Base-by-base conservation (phyloP, 2,113 vertebrate genomes). In the Xiphias gladius region DNA sequence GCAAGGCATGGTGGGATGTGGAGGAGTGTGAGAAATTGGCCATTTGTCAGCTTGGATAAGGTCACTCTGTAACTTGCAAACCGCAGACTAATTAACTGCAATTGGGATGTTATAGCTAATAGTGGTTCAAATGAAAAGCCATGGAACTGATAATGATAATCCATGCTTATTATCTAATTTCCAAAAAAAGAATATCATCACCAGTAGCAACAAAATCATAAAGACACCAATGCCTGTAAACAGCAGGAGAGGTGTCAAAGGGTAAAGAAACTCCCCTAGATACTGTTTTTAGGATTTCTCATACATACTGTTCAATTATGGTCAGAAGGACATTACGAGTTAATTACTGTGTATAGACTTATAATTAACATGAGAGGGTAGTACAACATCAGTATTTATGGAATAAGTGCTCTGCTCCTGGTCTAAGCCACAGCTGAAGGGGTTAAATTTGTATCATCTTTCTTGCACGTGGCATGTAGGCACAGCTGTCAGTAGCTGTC, bases 21-120 rank as follows among this genome's bases (percentile, higher is more conserved):
- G 66, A 87, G 68, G 70, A 48, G 46, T 87, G 73, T 85, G 83
- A 92, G 77, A 90, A 92, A 93, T 88, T 86, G 88, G 74, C 85
- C 86, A 87, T 95, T 93, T 94, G 90, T 95, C 93, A 94, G 88
- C 82, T 82, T 32, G 85, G 90, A 93, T 88, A 93, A 94, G 94
- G 93, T 93, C 94, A 94, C 78, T 39, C 63, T 87, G 87, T 88
- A 91, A 89, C 86, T 89, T 71, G 26, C 59, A 69, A 84, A 82
- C 68, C 43, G 65, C 83, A 37, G 48, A 1, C 69, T 93, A 94
- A 94, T 92, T 92, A 82, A 90, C 88, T 86, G 87, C 78, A 84
- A 62, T 81, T 70, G 26, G 70, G 73, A 78, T 0, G 74, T 35
- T 65, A 35, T 22, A 55, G 76, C 75, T 80, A 81, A 79, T 58